phyloP scores from a whole-genome alignment of 1,140 invertebrate species.

The Harpegnathos saltator region DNA sequence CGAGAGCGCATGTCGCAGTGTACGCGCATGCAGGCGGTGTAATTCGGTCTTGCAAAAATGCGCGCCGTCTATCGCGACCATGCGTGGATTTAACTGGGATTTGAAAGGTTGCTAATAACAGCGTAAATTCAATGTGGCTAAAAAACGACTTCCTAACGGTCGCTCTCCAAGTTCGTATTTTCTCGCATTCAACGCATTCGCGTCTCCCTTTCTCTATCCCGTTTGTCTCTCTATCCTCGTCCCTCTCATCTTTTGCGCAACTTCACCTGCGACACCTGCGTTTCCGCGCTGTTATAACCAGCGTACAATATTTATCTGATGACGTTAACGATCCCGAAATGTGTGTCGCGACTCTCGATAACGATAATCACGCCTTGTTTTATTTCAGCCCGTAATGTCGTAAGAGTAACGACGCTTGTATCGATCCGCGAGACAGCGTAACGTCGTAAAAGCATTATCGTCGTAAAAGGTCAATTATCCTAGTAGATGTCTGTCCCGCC shows the following conservation, averaged over 20 bases:
- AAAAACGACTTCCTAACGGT: constrained; percentile 13
- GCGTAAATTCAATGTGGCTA: constrained; percentile 31
- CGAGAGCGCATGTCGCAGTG: neutral
- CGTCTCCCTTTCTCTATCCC: neutral
- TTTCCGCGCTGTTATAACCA: neutral
- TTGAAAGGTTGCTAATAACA: constrained; percentile 46
- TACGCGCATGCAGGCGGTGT: constrained; percentile 3
- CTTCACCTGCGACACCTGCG: too few species aligned
- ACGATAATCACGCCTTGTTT: too few species aligned
- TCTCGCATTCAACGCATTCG: constrained; percentile 7
- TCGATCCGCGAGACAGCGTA: constrained; percentile 41
- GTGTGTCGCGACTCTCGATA: neutral
- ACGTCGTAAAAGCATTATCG: constrained; percentile 31
- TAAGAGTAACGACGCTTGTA: constrained; percentile 45
- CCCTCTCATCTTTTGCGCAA: too few species aligned
- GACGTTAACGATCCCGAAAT: neutral
- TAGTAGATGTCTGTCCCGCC: neutral
- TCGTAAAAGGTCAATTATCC: constrained; percentile 43
- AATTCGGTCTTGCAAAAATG: constrained; percentile 46
- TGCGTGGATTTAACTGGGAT: constrained; percentile 38
- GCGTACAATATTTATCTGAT: neutral
- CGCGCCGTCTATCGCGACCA: constrained; percentile 8
- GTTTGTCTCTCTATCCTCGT: too few species aligned
- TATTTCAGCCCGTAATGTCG: constrained; percentile 1
- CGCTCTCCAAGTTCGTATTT: constrained; percentile 7